Percentiles rank a stretch among this genome's conserved stretches.
phyloP scores from a whole-genome alignment of 2,797 vertebrate species.

The Ambastaia sidthimunki region DNA sequence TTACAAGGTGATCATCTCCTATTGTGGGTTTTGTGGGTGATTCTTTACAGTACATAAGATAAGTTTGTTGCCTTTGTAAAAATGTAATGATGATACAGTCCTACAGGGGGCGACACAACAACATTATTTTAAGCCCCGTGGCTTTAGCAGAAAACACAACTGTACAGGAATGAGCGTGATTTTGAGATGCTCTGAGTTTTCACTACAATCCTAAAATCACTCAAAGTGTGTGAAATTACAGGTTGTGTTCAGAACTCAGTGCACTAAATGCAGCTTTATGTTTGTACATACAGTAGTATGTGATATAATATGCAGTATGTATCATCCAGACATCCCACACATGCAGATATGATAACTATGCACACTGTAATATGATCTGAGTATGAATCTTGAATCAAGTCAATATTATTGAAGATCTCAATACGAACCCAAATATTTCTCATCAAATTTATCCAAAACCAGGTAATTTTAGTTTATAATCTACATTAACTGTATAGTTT shows the following conservation, averaged over 20 bases:
- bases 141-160: background rate
- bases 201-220: background rate
- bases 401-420: too few relatives aligned
- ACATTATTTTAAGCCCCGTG: background rate
- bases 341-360: too few relatives aligned
- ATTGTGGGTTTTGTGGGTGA: too few relatives aligned
- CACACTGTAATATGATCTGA: too few relatives aligned
- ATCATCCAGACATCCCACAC: background rate
- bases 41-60: too few relatives aligned
- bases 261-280: background rate
- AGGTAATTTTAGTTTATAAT: too few relatives aligned
- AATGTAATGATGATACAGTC: background rate
- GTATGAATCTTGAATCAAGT: too few relatives aligned
- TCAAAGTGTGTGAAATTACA: background rate
- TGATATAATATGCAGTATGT: background rate
- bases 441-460: too few relatives aligned
- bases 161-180: too few relatives aligned
- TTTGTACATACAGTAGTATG: background rate
- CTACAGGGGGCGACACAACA: conserved; percentile 45
- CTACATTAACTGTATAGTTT: too few relatives aligned
- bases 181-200: background rate
- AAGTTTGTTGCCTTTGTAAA: background rate
- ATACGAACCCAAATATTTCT: too few relatives aligned
- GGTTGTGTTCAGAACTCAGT: background rate
- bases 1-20: background rate